These are phyloP conservation scores for Volucella zonaria DNA, from an alignment of 2,888 invertebrate species.

Conservation along the genomic window DNA sequence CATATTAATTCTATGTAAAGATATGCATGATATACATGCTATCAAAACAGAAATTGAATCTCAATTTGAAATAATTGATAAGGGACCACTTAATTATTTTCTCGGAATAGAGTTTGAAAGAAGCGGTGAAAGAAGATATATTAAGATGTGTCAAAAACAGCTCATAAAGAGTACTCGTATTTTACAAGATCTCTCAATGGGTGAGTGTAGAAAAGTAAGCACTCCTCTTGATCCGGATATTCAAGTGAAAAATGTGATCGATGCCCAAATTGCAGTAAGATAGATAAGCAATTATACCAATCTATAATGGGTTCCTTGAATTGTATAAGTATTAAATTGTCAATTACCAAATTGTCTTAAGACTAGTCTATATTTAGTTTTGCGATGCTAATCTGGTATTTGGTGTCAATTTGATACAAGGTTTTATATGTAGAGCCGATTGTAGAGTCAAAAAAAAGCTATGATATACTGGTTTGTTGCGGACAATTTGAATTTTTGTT, in stretches of 20 bases:
- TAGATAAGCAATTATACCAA: neutral
- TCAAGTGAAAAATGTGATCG: neutral
- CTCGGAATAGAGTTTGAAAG: neutral
- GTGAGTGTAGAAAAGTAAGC: neutral
- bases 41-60: neutral
- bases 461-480: too few species aligned
- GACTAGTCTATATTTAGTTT: too few species aligned
- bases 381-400: too few species aligned
- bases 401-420: too few species aligned
- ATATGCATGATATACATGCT: neutral
- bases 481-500: too few species aligned
- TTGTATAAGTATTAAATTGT: neutral
- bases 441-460: too few species aligned
- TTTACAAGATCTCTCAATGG: slow-evolving; percentile 2
- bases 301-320: neutral
- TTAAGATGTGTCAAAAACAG: neutral
- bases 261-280: neutral
- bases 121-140: neutral
- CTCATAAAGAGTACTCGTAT: neutral
- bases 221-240: neutral
- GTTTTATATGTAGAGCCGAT: too few species aligned
- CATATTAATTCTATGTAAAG: neutral
- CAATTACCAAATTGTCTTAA: neutral
- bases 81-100: neutral
- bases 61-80: neutral